Evolutionary conservation across 1,140 invertebrate species (phyloP).

Genomic region (Rhopalosiphum maidis): DNA sequence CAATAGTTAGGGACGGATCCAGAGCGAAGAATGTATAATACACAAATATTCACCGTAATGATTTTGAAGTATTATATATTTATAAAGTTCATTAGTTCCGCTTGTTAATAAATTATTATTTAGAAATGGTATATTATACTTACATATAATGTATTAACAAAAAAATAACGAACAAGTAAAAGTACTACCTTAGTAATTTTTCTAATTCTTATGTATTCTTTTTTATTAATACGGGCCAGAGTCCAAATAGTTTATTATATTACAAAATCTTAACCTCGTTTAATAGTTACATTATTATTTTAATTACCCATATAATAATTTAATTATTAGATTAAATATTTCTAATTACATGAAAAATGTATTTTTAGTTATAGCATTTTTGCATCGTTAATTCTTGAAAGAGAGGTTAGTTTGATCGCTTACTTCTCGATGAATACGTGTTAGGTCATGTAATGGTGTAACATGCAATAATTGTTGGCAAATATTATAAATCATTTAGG

Average conservation of each 20-base stretch:
- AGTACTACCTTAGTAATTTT: neutral
- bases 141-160: neutral
- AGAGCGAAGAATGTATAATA: neutral
- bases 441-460: too few relatives aligned
- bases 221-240: neutral
- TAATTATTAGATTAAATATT: neutral
- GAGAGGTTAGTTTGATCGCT: too few relatives aligned
- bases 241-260: conserved; percentile 8
- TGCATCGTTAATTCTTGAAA: neutral
- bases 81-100: neutral
- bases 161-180: neutral
- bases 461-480: too few relatives aligned
- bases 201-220: neutral
- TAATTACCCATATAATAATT: too few relatives aligned
- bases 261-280: neutral
- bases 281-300: neutral
- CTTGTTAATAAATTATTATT: neutral
- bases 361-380: neutral
- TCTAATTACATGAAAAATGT: neutral
- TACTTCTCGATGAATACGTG: too few relatives aligned
- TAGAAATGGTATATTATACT: neutral
- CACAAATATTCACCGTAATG: neutral
- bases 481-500: neutral
- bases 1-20: neutral
- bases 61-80: neutral